phyloP scores from a whole-genome alignment of 1,140 invertebrate genomes.

The Drosophila saltans region DNA sequence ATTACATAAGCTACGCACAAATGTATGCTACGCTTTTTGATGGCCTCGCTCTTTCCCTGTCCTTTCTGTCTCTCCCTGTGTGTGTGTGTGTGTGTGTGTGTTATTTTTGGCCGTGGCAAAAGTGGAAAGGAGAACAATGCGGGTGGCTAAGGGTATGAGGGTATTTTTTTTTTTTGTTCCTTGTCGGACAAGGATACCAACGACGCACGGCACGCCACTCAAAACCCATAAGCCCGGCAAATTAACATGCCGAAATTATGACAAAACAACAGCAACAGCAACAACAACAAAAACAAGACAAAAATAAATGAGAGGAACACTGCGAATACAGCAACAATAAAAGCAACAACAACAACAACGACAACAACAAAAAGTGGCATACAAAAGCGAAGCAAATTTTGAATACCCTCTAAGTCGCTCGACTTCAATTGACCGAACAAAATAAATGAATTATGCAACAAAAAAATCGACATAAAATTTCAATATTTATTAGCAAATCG shows the following conservation, averaged over 20 bases:
- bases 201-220: slow-evolving; percentile 59
- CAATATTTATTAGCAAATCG: slow-evolving; percentile 14
- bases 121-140: slow-evolving; percentile 29
- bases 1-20: slow-evolving; percentile 79
- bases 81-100: slow-evolving; percentile 26
- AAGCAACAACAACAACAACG: no score
- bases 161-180: slow-evolving; percentile 36
- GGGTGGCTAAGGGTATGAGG: background rate
- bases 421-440: background rate
- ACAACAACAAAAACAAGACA: slow-evolving; percentile 44
- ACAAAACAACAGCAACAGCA: slow-evolving; percentile 49
- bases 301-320: slow-evolving; percentile 39
- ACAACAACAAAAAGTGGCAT: slow-evolving; percentile 10
- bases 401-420: background rate
- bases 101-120: slow-evolving; percentile 62
- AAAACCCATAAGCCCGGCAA: slow-evolving; percentile 77
- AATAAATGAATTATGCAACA: slow-evolving; percentile 25
- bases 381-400: slow-evolving; percentile 8
- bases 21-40: slow-evolving; percentile 78
- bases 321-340: background rate
- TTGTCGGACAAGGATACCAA: slow-evolving; percentile 59
- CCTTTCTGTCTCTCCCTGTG: background rate
- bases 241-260: slow-evolving; percentile 79
- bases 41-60: slow-evolving; percentile 52
- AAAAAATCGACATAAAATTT: slow-evolving; percentile 22